These are phyloP conservation scores for Sebastolobus alascanus DNA, from an alignment of 2,797 vertebrate species.

Conservation along the genomic window DNA sequence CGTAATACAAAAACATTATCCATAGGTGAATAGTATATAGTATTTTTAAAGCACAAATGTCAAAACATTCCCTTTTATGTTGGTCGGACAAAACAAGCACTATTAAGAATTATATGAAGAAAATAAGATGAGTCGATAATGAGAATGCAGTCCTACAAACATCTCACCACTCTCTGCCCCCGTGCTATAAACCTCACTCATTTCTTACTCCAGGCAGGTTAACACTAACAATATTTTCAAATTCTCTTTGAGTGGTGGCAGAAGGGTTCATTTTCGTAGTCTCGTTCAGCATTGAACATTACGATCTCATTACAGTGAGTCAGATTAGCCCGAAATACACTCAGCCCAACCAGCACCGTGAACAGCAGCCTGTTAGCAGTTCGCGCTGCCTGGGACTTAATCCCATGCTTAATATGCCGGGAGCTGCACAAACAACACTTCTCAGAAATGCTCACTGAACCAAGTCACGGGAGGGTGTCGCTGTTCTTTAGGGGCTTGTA, in stretches of 20 bases:
- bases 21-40: too few relatives aligned
- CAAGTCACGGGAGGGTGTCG: conserved; percentile 34
- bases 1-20: too few relatives aligned
- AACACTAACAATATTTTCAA: background rate
- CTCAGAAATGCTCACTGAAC: conserved; percentile 43
- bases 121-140: background rate
- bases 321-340: conserved; percentile 1
- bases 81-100: rapidly evolving
- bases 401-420: conserved; percentile 42
- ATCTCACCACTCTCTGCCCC: background rate
- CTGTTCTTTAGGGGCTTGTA: conserved; percentile 2
- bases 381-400: conserved; percentile 32
- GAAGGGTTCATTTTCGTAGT: background rate
- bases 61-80: background rate
- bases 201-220: background rate
- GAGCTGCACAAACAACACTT: conserved; percentile 49
- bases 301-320: background rate
- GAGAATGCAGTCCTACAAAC: background rate
- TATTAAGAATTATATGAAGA: background rate
- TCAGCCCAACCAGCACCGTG: background rate
- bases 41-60: background rate
- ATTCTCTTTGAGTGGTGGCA: background rate
- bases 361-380: conserved; percentile 18
- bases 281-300: background rate
- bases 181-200: background rate